phyloP scores from a whole-genome alignment of 2,888 invertebrate genomes.

The Eupithecia vulgata region DNA sequence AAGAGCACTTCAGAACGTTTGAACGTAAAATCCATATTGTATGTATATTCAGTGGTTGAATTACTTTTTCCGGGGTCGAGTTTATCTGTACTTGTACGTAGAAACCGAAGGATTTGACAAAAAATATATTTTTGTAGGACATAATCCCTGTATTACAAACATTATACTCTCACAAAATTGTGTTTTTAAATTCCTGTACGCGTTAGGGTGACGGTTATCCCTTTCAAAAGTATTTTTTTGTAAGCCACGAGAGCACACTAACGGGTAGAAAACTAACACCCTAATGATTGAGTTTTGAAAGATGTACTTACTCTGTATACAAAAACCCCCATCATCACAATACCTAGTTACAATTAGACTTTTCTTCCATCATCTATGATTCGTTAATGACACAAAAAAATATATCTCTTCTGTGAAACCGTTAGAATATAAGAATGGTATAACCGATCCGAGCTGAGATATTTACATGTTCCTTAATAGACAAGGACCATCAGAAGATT shows the following conservation, averaged over 20 bases:
- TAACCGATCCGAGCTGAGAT: background rate
- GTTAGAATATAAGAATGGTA: background rate
- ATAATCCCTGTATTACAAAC: too few species aligned
- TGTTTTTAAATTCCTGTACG: too few species aligned
- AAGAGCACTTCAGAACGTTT: background rate
- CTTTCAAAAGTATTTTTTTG: background rate
- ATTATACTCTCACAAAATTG: too few species aligned
- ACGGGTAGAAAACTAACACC: background rate
- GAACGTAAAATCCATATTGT: background rate
- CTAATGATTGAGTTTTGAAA: background rate
- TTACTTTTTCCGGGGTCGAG: background rate
- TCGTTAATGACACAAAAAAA: background rate
- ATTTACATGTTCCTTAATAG: constrained; percentile 23
- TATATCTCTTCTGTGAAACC: background rate
- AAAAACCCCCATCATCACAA: background rate
- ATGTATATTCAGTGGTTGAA: background rate
- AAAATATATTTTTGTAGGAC: background rate
- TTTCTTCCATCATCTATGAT: background rate
- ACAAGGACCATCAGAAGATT: constrained; percentile 31
- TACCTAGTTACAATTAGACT: background rate
- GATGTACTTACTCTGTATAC: background rate
- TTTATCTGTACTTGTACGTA: background rate
- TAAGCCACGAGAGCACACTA: background rate
- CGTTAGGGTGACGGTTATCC: too few species aligned
- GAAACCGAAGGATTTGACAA: background rate